Evolutionary conservation across 2,113 vertebrate genomes (phyloP).

Genomic region (Lates calcarifer): DNA sequence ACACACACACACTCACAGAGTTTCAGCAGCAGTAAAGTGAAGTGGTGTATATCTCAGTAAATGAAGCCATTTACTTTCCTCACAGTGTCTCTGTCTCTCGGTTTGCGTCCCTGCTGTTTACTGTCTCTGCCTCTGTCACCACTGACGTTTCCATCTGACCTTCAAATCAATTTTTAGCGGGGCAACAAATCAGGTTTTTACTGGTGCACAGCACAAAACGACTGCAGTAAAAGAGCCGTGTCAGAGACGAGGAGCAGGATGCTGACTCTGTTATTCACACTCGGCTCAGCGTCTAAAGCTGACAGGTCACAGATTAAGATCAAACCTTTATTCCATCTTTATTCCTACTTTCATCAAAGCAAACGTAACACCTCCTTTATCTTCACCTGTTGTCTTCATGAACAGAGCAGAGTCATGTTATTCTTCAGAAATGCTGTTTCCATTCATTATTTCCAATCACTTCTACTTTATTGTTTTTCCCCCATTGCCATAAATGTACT

Average conservation of each 20-base stretch:
- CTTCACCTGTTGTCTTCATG: too few species aligned
- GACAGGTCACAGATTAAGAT: too few species aligned
- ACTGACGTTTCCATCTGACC: constrained; percentile 21
- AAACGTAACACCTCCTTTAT: too few species aligned
- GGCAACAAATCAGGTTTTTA: constrained; percentile 49
- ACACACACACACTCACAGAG: not conserved
- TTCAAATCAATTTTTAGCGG: constrained; percentile 49
- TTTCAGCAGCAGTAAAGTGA: constrained; percentile 1
- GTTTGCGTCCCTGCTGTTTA: constrained; percentile 36
- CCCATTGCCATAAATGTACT: too few species aligned
- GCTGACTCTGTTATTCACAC: not conserved
- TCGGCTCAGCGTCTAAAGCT: too few species aligned
- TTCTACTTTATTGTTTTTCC: too few species aligned
- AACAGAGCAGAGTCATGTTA: too few species aligned
- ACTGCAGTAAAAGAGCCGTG: not conserved
- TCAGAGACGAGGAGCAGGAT: not conserved
- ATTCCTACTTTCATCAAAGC: too few species aligned
- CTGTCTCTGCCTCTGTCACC: not conserved
- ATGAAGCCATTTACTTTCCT: constrained; percentile 43
- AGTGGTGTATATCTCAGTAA: not conserved
- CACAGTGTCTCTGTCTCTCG: not conserved
- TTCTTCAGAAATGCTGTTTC: too few species aligned
- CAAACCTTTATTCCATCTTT: too few species aligned
- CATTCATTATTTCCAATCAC: too few species aligned
- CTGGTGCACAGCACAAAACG: not conserved